Percentiles rank a stretch among this genome's conserved stretches.
These are phyloP conservation scores for Typhlichthys eigenmanni DNA, from an alignment of 2,797 vertebrate species.

Conservation along the genomic window DNA sequence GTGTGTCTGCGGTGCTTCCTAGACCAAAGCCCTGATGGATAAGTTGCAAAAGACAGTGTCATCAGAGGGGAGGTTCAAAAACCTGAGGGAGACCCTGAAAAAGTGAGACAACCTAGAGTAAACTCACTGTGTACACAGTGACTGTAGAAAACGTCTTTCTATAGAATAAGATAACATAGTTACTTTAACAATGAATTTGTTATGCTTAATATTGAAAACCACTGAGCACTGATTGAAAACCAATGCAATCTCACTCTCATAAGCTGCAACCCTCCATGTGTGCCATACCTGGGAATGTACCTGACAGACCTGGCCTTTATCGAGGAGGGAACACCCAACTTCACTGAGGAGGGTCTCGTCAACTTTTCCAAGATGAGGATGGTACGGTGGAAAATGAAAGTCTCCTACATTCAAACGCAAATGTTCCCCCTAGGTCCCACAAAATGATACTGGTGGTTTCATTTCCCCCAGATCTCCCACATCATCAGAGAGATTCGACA, in stretches of 20 bases:
- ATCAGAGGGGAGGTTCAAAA: conserved; percentile 96
- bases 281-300: conserved; percentile 97
- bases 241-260: conserved; percentile 8
- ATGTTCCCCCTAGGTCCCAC: background rate
- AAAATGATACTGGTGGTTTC: conserved; percentile 2
- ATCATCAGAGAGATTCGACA: conserved; percentile 96
- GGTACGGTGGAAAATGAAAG: conserved; percentile 70
- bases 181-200: background rate
- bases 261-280: conserved; percentile 93
- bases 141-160: background rate
- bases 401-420: background rate
- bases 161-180: background rate
- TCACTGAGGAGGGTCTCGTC: conserved; percentile 94
- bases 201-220: background rate
- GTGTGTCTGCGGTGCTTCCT: conserved; percentile 39
- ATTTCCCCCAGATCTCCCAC: conserved; percentile 86
- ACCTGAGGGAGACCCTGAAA: conserved; percentile 95
- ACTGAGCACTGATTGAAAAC: background rate
- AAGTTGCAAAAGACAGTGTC: conserved; percentile 96
- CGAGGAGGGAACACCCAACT: conserved; percentile 95
- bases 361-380: conserved; percentile 99
- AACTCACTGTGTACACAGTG: background rate
- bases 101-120: conserved; percentile 80
- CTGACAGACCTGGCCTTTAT: conserved; percentile 95
- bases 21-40: conserved; percentile 96